Evolutionary conservation across 1,140 invertebrate species (phyloP), one percentile per base, ranked within the genome.

Genomic region (Nebria ingens): DNA sequence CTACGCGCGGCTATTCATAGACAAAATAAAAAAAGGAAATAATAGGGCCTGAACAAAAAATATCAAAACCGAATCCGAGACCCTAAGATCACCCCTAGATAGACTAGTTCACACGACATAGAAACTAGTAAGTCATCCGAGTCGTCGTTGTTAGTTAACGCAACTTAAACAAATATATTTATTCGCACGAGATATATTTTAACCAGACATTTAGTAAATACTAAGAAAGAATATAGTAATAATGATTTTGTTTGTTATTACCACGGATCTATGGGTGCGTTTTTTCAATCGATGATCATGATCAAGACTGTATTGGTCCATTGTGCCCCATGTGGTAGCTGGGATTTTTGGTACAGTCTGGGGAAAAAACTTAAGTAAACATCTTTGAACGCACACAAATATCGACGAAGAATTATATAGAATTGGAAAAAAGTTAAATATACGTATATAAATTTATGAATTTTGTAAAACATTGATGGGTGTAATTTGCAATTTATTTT

Each of bases 291-390:
- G 15, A 11, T 12, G 40, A 11, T 45, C 6, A 12, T 45, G 40
- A 11, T 9, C 6, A 45, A 45, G 4, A 17, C 3, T 45, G 6
- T 9, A 6, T 11, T 45, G 40, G 40, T 17, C 40, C 15, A 45
- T 17, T 45, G 40, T 45, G 17, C 40, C 40, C 40, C 40, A 45
- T 45, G 40, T 45, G 40, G 40, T 45, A 12, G 17, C 15, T 45
- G 40, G 40, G 40, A 45, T 45, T 45, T 17, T 45, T 9, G 6
- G 40, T 45, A 45, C 40, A 45, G 40, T 45, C 40, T 45, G 15
- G 17, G 40, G 17, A 45, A 45, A 45, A 45, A 45, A 45, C 25
- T 45, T 45, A 45, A 12, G 40, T 45, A 45, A 45, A 45, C 15
- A 45, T n/a, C n/a, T n/a, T n/a, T n/a, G n/a, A n/a, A n/a, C n/a